Percentiles rank a stretch among this genome's conserved stretches.
phyloP scores from a whole-genome alignment of 1,140 invertebrate species.

The Cyclargus thomasi region DNA sequence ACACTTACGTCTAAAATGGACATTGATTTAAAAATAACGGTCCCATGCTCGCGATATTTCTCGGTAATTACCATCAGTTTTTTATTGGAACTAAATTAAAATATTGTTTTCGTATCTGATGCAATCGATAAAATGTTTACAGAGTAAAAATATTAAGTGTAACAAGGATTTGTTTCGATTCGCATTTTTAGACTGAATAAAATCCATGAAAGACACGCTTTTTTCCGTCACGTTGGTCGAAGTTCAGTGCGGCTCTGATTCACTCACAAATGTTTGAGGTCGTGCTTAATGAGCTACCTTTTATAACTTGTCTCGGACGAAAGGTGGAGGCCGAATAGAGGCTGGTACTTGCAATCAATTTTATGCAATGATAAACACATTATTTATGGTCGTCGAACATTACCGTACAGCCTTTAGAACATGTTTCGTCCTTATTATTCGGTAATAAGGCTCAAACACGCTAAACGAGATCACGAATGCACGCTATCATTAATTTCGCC shows the following conservation, averaged over 20 bases:
- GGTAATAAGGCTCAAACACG: slow-evolving; percentile 37
- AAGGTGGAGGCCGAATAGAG: slow-evolving; percentile 21
- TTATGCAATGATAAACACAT: slow-evolving; percentile 23
- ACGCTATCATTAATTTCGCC: not conserved
- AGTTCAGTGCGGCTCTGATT: not conserved
- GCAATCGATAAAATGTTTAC: too few species aligned
- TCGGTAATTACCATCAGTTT: not conserved
- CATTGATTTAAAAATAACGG: slow-evolving; percentile 18
- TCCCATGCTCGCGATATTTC: not conserved
- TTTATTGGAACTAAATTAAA: not conserved
- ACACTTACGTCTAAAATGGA: slow-evolving; percentile 25
- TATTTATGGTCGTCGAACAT: slow-evolving; percentile 19
- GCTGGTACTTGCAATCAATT: slow-evolving; percentile 18
- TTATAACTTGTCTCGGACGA: slow-evolving; percentile 14
- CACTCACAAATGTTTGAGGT: slow-evolving; percentile 10
- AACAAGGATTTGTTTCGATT: too few species aligned
- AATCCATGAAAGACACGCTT: too few species aligned
- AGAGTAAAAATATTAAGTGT: too few species aligned
- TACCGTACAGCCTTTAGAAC: not conserved
- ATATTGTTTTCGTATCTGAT: too few species aligned
- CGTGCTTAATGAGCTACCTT: slow-evolving; percentile 10
- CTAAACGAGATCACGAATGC: not conserved
- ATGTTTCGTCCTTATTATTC: not conserved
- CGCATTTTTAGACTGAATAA: too few species aligned
- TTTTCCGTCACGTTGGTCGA: too few species aligned